phyloP scores from a whole-genome alignment of 2,113 vertebrate genomes.

The Chlorocebus sabaeus region DNA sequence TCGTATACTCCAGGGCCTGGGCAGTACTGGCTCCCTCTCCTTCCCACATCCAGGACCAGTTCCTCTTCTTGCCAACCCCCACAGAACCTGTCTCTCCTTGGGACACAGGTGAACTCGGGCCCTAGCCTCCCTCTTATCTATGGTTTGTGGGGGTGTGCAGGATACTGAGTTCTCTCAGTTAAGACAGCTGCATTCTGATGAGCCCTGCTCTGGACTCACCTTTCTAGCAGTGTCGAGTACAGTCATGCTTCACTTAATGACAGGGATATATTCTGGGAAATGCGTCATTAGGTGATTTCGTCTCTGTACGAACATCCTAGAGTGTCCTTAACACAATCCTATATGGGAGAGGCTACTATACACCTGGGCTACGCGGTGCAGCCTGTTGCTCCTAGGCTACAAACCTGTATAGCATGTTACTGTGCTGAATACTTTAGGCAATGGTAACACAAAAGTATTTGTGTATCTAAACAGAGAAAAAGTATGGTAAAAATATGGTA shows the following conservation, averaged over 20 bases:
- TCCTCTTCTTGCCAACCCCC: not conserved
- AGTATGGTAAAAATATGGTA: not conserved
- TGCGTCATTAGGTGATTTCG: not conserved
- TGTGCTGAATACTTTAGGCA: not conserved
- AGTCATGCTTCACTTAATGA: not conserved
- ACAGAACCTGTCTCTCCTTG: not conserved
- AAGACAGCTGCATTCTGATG: not conserved
- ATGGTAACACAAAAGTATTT: not conserved
- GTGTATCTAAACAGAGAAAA: not conserved
- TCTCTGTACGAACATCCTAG: not conserved
- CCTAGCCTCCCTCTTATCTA: not conserved
- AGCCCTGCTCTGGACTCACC: not conserved
- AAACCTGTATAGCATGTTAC: not conserved
- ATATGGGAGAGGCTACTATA: not conserved
- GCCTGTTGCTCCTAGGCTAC: not conserved
- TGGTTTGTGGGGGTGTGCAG: not conserved
- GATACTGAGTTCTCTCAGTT: not conserved
- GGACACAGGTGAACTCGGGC: not conserved
- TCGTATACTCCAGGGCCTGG: not conserved
- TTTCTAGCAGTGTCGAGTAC: not conserved
- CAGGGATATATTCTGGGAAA: not conserved
- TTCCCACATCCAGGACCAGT: not conserved
- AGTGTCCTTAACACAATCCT: too few relatives aligned
- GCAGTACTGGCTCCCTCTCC: not conserved
- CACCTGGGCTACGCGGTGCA: not conserved